A percentile compares a stretch with the other conserved stretches of the same genome.
Evolutionary conservation across 2,113 vertebrate genomes (phyloP).

Genomic region (Epinephelus moara): DNA sequence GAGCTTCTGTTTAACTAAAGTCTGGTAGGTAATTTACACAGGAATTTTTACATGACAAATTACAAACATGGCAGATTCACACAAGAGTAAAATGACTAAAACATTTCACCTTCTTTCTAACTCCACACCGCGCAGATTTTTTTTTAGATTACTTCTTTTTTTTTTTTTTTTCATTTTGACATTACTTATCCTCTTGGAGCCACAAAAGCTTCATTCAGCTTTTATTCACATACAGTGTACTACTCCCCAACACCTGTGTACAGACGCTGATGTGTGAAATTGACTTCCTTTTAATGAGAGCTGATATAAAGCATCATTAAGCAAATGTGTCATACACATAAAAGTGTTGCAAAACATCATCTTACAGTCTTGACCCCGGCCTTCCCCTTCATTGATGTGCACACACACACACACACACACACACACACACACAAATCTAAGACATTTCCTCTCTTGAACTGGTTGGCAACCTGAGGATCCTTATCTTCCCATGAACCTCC

Average conservation of each 20-base stretch:
- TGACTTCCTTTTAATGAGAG: background rate
- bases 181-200: background rate
- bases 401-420: background rate
- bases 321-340: constrained; percentile 4
- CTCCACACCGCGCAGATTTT: background rate
- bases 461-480: constrained; percentile 49
- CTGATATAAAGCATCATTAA: constrained; percentile 27
- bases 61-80: background rate
- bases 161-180: too few species aligned
- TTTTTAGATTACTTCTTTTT: background rate
- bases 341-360: background rate
- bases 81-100: background rate
- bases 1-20: constrained; percentile 8
- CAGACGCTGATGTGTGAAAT: constrained; percentile 13
- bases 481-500: constrained; percentile 65
- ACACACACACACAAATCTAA: background rate
- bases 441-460: constrained; percentile 24
- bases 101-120: background rate
- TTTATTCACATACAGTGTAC: too few species aligned
- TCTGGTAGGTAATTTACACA: background rate
- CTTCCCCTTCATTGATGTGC: background rate
- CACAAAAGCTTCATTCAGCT: background rate
- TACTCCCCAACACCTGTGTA: background rate
- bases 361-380: background rate
- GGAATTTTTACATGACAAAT: background rate